A percentile compares a stretch with the other conserved stretches of the same genome.
phyloP scores from a whole-genome alignment of 2,888 invertebrate species.

The Aromia moschata region DNA sequence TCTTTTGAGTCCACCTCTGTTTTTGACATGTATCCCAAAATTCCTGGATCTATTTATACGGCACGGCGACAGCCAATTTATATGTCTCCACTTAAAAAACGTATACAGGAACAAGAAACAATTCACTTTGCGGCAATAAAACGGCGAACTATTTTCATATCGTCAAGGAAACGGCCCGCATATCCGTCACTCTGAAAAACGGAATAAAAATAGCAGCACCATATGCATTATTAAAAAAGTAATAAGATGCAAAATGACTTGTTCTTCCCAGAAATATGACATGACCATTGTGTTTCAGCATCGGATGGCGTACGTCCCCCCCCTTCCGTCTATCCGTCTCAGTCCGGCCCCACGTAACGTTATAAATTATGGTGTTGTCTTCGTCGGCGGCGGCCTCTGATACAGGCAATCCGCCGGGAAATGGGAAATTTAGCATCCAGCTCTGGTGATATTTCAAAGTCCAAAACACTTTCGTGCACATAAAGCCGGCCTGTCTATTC shows the following conservation, averaged over 20 bases:
- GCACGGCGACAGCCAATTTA: no score
- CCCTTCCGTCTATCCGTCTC: slow-evolving; percentile 50
- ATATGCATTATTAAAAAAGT: slow-evolving; percentile 51
- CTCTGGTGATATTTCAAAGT: slow-evolving; percentile 60
- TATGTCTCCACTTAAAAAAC: not conserved
- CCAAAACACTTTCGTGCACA: slow-evolving; percentile 55
- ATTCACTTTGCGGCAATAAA: slow-evolving; percentile 6
- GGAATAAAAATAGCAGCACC: slow-evolving; percentile 15
- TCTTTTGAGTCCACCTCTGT: no score
- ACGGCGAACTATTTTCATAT: slow-evolving; percentile 11
- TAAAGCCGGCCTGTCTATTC: slow-evolving; percentile 37
- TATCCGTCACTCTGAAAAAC: slow-evolving; percentile 6
- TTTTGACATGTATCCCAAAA: no score
- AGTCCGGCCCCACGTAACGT: slow-evolving; percentile 42
- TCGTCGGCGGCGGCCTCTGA: slow-evolving; percentile 52
- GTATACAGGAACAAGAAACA: slow-evolving; percentile 8
- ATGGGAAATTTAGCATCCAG: slow-evolving; percentile 59
- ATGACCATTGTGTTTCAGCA: slow-evolving; percentile 35
- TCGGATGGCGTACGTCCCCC: slow-evolving; percentile 39
- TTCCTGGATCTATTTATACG: no score
- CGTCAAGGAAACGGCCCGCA: not conserved
- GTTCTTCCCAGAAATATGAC: slow-evolving; percentile 52
- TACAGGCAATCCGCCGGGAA: slow-evolving; percentile 53
- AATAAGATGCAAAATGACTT: slow-evolving; percentile 52
- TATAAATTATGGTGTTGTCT: slow-evolving; percentile 57